Evolutionary conservation across 2,797 vertebrate genomes (phyloP).

Genomic region (Scleropages formosus): DNA sequence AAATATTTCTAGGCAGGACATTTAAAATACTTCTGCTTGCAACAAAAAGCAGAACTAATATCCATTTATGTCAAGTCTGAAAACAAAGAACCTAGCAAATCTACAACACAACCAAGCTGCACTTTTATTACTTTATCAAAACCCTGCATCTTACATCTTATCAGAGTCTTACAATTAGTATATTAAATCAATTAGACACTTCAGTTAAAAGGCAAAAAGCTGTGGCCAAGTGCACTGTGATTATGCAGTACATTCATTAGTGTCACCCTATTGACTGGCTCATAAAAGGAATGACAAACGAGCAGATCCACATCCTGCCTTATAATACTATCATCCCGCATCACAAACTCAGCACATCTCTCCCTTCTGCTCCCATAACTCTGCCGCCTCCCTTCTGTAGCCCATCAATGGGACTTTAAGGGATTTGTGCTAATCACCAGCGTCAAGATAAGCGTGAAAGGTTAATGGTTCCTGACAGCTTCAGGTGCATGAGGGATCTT

Average conservation of each 20-base stretch:
- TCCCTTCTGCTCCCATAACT: constrained; percentile 67
- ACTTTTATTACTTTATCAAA: background rate
- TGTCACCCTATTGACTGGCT: constrained; percentile 60
- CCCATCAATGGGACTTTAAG: constrained; percentile 73
- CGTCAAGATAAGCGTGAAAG: constrained; percentile 82
- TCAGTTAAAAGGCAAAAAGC: background rate
- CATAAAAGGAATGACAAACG: constrained; percentile 78
- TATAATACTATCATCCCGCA: constrained; percentile 76
- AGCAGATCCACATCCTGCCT: constrained; percentile 64
- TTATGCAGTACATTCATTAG: constrained; percentile 53
- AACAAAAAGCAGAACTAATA: too few species aligned
- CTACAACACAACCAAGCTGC: background rate
- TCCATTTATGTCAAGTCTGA: too few species aligned
- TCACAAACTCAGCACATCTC: constrained; percentile 77
- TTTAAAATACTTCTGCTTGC: too few species aligned
- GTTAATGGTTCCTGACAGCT: constrained; percentile 88
- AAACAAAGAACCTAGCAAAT: too few species aligned
- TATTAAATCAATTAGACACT: background rate
- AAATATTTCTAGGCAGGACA: too few species aligned
- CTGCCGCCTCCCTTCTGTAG: constrained; percentile 36
- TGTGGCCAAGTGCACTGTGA: background rate
- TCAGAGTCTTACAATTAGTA: background rate
- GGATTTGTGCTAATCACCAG: constrained; percentile 81
- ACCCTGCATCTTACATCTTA: background rate
- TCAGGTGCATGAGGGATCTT: constrained; percentile 80